phyloP scores from a whole-genome alignment of 2,888 invertebrate genomes.

The Baccha elongata region DNA sequence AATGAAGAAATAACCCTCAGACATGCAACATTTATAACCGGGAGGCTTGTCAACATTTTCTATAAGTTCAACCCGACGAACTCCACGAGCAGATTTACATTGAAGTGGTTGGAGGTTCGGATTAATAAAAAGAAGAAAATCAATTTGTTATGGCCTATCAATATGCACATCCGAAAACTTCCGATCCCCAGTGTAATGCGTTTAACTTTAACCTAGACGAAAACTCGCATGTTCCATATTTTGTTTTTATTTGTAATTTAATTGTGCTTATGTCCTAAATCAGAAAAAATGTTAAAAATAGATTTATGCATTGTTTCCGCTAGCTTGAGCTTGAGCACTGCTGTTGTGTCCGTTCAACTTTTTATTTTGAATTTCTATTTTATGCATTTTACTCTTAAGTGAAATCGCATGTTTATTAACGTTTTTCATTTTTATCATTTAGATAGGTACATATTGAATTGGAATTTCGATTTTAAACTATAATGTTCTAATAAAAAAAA shows the following conservation, averaged over 20 bases:
- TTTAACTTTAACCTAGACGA: slow-evolving; percentile 7
- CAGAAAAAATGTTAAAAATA: slow-evolving; percentile 51
- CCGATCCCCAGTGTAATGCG: slow-evolving; percentile 5
- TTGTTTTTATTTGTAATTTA: neutral
- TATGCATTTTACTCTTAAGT: slow-evolving; percentile 40
- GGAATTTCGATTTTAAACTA: neutral
- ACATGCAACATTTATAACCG: too few species aligned
- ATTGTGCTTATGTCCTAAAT: slow-evolving; percentile 49
- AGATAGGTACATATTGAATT: slow-evolving; percentile 23
- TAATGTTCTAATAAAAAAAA: neutral
- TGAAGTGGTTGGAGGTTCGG: too few species aligned
- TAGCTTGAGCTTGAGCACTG: slow-evolving; percentile 8
- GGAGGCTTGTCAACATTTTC: too few species aligned
- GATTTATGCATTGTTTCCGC: slow-evolving; percentile 39
- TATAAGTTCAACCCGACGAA: too few species aligned
- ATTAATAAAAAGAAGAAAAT: too few species aligned
- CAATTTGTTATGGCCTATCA: too few species aligned
- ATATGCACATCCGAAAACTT: too few species aligned
- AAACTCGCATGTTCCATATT: neutral
- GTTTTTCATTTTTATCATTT: slow-evolving; percentile 58
- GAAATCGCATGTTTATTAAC: slow-evolving; percentile 60
- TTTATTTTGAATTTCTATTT: slow-evolving; percentile 40
- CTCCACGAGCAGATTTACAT: too few species aligned
- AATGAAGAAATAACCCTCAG: too few species aligned
- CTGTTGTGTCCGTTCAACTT: slow-evolving; percentile 9